These are phyloP conservation scores for Armadillidium nasatum DNA, from an alignment of 1,140 invertebrate genomes.

Conservation along the genomic window DNA sequence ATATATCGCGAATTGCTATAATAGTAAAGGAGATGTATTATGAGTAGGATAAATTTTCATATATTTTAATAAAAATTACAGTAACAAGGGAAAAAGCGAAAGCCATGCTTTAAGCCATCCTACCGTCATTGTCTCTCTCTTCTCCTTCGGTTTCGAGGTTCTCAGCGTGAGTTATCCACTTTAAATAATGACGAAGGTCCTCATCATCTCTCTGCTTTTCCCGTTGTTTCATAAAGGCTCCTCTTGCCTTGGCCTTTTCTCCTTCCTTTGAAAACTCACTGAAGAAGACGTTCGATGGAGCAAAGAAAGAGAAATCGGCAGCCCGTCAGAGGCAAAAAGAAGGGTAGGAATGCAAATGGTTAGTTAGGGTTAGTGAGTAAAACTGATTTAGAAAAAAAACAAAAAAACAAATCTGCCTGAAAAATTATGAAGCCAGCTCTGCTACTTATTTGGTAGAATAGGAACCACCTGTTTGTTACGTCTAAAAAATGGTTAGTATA, in stretches of 20 bases:
- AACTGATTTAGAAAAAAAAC: too few species aligned
- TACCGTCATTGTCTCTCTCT: slow-evolving; percentile 44
- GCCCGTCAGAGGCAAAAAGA: background rate
- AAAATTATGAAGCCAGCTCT: too few species aligned
- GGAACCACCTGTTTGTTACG: too few species aligned
- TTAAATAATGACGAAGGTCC: slow-evolving; percentile 61
- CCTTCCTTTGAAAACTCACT: slow-evolving; percentile 67
- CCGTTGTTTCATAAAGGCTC: slow-evolving; percentile 62
- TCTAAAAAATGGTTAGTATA: too few species aligned
- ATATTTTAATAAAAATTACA: background rate
- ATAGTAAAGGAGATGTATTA: background rate
- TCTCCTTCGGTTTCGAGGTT: slow-evolving; percentile 57
- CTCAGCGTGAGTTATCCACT: slow-evolving; percentile 67
- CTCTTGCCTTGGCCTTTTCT: slow-evolving; percentile 63
- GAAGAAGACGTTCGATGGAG: slow-evolving; percentile 14
- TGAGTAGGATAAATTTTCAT: background rate
- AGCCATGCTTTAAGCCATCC: slow-evolving; percentile 17
- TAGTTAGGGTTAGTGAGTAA: background rate
- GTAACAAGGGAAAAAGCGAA: background rate
- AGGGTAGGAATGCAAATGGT: background rate
- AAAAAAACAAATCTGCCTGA: too few species aligned
- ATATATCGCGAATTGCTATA: background rate
- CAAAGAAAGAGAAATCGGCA: background rate
- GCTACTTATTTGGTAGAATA: too few species aligned
- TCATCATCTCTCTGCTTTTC: slow-evolving; percentile 65